Evolutionary conservation across 2,113 vertebrate species (phyloP).

Genomic region (Apodemus sylvaticus): DNA sequence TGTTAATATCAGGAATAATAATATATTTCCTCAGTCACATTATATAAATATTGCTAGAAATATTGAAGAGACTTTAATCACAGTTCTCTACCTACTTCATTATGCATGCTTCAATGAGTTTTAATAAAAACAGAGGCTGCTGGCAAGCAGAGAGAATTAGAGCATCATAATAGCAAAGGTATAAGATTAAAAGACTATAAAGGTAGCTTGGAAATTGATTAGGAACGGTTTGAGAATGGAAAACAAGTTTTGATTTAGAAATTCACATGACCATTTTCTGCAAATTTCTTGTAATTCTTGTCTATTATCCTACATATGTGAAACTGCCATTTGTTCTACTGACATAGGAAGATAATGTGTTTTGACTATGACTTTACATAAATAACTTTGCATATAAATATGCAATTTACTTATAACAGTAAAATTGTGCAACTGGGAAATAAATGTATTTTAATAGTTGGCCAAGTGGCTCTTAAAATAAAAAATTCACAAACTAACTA

Average conservation of each 20-base stretch:
- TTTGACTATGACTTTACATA: not conserved
- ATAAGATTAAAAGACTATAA: constrained; percentile 33
- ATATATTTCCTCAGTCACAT: constrained; percentile 52
- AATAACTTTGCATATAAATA: constrained; percentile 64
- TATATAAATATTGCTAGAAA: constrained; percentile 16
- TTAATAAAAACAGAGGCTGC: constrained; percentile 67
- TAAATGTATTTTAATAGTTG: constrained; percentile 6
- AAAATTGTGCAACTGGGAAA: not conserved
- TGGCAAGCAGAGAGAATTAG: constrained; percentile 40
- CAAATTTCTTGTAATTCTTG: constrained; percentile 12
- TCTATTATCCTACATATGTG: not conserved
- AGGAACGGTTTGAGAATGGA: constrained; percentile 27
- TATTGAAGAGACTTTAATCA: constrained; percentile 43
- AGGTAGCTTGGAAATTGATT: not conserved
- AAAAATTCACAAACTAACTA: not conserved
- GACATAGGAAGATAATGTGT: not conserved
- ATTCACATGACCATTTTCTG: not conserved
- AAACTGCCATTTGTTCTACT: not conserved
- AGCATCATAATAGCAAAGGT: not conserved
- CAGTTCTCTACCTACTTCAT: constrained; percentile 46
- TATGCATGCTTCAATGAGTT: constrained; percentile 68
- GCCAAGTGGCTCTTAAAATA: constrained; percentile 36
- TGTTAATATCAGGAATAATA: constrained; percentile 45
- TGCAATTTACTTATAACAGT: not conserved
- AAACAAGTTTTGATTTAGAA: constrained; percentile 51